Evolutionary conservation across 2,888 invertebrate species (phyloP).

Genomic region (Marasmarcha lunaedactyla): DNA sequence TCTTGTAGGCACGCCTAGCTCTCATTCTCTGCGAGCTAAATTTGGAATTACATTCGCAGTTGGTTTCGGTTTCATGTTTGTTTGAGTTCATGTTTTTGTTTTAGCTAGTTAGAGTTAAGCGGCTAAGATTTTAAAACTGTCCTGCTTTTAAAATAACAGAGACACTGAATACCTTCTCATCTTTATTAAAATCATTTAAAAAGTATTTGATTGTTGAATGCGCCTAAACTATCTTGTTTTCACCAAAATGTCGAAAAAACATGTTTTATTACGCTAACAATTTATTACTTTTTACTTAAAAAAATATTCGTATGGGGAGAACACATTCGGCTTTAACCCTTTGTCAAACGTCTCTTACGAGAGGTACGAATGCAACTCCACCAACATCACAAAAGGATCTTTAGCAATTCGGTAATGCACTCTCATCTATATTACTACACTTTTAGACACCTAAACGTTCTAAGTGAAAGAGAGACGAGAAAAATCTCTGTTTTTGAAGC

Average conservation of each 20-base stretch:
- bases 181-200: no score
- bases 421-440: constrained; percentile 31
- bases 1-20: constrained; percentile 29
- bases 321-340: constrained; percentile 3
- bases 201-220: no score
- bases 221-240: no score
- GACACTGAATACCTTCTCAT: no score
- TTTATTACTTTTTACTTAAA: no score
- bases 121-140: no score
- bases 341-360: constrained; percentile 3
- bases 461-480: constrained; percentile 6
- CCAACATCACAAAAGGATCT: constrained; percentile 1
- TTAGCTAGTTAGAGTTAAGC: constrained; percentile 10
- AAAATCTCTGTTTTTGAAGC: neutral
- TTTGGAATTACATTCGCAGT: constrained; percentile 43
- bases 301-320: no score
- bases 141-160: no score
- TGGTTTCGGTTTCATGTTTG: constrained; percentile 17
- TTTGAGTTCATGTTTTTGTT: constrained; percentile 13
- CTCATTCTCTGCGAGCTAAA: constrained; percentile 46
- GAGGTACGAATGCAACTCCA: neutral
- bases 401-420: constrained; percentile 50
- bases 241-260: no score
- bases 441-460: constrained; percentile 17
- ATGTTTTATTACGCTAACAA: no score